Evolutionary conservation across 2,888 invertebrate species (phyloP), one percentile per base, ranked within the genome.

Genomic region (Oligia latruncula): DNA sequence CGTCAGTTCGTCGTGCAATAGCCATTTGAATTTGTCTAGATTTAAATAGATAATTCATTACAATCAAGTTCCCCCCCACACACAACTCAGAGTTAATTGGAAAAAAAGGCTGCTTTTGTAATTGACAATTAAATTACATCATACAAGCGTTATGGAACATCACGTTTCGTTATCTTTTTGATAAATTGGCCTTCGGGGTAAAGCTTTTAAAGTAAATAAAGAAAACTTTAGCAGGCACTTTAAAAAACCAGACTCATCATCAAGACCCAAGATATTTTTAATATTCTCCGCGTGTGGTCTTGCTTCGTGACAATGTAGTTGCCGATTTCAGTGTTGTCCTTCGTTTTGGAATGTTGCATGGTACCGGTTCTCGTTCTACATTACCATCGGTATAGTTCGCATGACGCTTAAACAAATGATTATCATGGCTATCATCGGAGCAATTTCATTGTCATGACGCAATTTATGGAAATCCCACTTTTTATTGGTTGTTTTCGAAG

Each of bases 241-340:
- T 70, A 3, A 6, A 65, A 62, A 46, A 29, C 13, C 15, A 67
- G 0, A 85, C 87, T 92, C 91, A 90, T 90, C 90, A 88, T 89
- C 88, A 91, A 89, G 89, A 88, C 77, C 76, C 74, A 74, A 74
- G 65, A 70, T 82, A 80, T 78, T 77, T 90, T 87, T 84, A 87
- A 91, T 91, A 89, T 83, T 89, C 91, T 89, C 82, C 90, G 90
- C 91, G 91, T 90, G 87, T 89, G 94, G 95, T 95, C 95, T 96
- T 96, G 97, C 97, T 96, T 96, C 97, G 97, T 97, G 97, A 97
- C 97, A 97, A 97, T 97, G 97, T 96, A 96, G 96, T 96, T 97
- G 96, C 96, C 94, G 94, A 93, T 93, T 90, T 95, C 91, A 92
- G 94, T 96, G 96, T 96, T 93, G 93, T 94, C 91, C 91, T 91